Evolutionary conservation across 2,888 invertebrate species (phyloP), one percentile per base, ranked within the genome.

Genomic region (Thymelicus sylvestris): DNA sequence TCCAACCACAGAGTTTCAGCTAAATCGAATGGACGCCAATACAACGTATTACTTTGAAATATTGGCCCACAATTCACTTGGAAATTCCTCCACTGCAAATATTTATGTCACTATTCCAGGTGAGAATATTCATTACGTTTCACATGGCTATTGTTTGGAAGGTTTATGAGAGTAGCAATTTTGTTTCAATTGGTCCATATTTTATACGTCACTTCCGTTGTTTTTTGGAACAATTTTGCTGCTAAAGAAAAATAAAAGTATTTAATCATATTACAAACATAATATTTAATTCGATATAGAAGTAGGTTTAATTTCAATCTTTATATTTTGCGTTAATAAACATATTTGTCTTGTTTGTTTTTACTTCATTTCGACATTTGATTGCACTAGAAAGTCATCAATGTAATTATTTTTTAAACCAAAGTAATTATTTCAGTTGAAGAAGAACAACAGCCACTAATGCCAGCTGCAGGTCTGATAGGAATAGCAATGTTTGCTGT

Each of bases 401-500:
- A 44, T 44, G 4, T 44, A 10, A 12, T 44, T 12, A 44, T 44
- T 44, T 44, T 10, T 12, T 44, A 2, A 44, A 44, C 1, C 44
- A 44, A 10, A 19, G 10, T 60, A 39, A 57, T 44, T 55, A 52
- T 67, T 67, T 8, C 50, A 67, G 67, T 39, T 52, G 10, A 12
- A 44, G 13, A 38, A 12, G 57, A n/a, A 48, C 74, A 7, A 6
- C 65, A 75, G 12, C 72, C 95, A 4, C 75, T 90, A 12, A 89
- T 96, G 72, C 95, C 96, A 72, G 95, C 95, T 63, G 95, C 95
- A 2, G 95, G 96, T 44, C 96, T 98, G 74, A 96, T 98, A 76
- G 97, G 96, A 66, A 96, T 98, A 81, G 96, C 98, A 47, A 95
- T 98, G 68, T 96, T 96, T 1, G 96, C 97, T 41, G 95, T 98